Conservation (phyloP, 2,888 invertebrate genomes). For the Allygus modestus region DNA sequence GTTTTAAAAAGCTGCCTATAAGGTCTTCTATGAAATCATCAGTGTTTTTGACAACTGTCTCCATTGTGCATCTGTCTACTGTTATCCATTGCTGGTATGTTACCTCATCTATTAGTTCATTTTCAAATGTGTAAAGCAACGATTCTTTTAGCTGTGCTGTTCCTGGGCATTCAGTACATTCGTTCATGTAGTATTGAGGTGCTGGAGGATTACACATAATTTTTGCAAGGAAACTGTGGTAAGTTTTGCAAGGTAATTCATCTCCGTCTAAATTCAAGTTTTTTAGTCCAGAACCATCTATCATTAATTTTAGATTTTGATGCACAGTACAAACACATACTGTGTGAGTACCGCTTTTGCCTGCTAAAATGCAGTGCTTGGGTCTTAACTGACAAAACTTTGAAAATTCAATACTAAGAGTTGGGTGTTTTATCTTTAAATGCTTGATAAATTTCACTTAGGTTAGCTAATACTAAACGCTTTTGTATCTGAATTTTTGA, state of each 20-base stretch:
- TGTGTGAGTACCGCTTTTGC: constrained; percentile 31
- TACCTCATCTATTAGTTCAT: constrained; percentile 43
- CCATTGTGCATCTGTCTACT: constrained; percentile 31
- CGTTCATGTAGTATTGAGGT: not conserved
- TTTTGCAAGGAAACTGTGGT: constrained; percentile 1
- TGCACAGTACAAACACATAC: constrained; percentile 37
- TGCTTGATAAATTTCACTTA: constrained; percentile 10
- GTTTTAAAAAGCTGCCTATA: not conserved
- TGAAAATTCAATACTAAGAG: not conserved
- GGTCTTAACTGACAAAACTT: constrained; percentile 27
- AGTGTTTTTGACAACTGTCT: constrained; percentile 29
- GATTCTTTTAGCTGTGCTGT: not conserved
- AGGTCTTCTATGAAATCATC: constrained; percentile 38
- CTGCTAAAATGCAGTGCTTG: not conserved
- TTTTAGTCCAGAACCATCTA: constrained; percentile 20
- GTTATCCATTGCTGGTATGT: constrained; percentile 50
- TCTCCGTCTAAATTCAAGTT: not conserved
- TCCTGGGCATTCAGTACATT: not conserved
- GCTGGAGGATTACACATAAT: not conserved
- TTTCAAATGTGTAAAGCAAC: not conserved
- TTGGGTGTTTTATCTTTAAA: constrained; percentile 32
- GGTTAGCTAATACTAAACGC: constrained; percentile 23
- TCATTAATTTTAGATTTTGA: constrained; percentile 42
- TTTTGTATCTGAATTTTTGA: not conserved
- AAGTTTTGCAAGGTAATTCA: not conserved